Percentiles rank a stretch among this genome's conserved stretches.
Conservation (phyloP, 2,888 invertebrate species). For the Leptinotarsa juncta region DNA sequence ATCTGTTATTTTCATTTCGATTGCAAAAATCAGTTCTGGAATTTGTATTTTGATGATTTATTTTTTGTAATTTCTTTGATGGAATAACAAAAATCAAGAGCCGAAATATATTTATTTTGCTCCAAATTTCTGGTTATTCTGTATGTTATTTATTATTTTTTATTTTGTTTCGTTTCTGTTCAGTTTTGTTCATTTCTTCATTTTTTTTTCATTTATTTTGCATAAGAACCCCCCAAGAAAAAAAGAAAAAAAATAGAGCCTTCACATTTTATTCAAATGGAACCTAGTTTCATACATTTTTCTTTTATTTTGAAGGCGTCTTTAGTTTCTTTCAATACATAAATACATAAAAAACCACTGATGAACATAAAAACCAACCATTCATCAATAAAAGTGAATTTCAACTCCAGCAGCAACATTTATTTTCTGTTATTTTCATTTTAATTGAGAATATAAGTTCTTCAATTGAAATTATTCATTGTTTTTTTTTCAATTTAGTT, state of each 20-base stretch:
- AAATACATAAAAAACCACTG: neutral
- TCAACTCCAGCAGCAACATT: neutral
- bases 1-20: too few species aligned
- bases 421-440: neutral
- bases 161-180: neutral
- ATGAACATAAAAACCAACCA: too few species aligned
- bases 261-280: neutral
- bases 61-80: neutral
- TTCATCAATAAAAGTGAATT: too few species aligned
- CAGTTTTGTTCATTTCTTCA: neutral
- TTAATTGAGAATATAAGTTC: too few species aligned
- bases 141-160: neutral
- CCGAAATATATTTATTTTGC: neutral
- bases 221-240: neutral
- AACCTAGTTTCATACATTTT: neutral
- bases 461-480: too few species aligned
- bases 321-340: neutral
- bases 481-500: neutral
- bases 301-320: neutral
- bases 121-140: too few species aligned
- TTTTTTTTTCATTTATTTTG: neutral
- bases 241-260: slow-evolving; percentile 19
- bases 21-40: too few species aligned
- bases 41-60: too few species aligned
- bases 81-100: neutral